Evolutionary conservation across 1,140 invertebrate species (phyloP).

Genomic region (Trachelipus rathkii): DNA sequence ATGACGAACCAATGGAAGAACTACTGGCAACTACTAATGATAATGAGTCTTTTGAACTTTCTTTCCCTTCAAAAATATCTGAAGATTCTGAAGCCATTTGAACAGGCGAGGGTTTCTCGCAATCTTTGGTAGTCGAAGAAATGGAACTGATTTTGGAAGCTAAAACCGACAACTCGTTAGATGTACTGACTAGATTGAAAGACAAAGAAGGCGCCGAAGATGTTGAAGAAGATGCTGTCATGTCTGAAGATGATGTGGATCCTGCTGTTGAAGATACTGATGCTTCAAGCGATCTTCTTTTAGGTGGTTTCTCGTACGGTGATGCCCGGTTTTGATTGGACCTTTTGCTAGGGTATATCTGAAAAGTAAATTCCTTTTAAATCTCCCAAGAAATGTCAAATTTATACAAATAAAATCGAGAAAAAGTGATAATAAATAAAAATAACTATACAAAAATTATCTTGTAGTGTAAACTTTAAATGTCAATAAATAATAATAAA

Average conservation of each 20-base stretch:
- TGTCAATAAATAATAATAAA: not conserved
- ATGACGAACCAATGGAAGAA: no score
- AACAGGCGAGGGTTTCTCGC: no score
- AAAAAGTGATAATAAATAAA: not conserved
- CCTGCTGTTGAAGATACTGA: no score
- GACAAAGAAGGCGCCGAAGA: not conserved
- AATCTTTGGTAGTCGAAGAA: not conserved
- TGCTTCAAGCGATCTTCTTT: no score
- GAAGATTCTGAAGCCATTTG: no score
- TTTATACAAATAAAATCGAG: no score
- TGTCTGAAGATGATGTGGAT: no score
- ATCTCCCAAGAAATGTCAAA: no score
- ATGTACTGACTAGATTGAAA: no score
- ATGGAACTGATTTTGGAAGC: not conserved
- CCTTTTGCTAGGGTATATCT: not conserved
- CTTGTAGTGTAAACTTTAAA: not conserved
- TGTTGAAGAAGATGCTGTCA: not conserved
- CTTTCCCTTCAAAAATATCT: no score
- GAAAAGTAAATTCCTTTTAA: not conserved
- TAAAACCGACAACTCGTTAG: not conserved
- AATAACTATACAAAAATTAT: not conserved
- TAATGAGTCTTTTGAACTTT: no score
- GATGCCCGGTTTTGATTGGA: not conserved
- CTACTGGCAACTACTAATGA: no score
- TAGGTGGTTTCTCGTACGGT: not conserved